Percentiles rank a stretch among this genome's conserved stretches.
These are phyloP conservation scores for Drosophila murphyi DNA, from an alignment of 1,140 invertebrate genomes.

Conservation along the genomic window DNA sequence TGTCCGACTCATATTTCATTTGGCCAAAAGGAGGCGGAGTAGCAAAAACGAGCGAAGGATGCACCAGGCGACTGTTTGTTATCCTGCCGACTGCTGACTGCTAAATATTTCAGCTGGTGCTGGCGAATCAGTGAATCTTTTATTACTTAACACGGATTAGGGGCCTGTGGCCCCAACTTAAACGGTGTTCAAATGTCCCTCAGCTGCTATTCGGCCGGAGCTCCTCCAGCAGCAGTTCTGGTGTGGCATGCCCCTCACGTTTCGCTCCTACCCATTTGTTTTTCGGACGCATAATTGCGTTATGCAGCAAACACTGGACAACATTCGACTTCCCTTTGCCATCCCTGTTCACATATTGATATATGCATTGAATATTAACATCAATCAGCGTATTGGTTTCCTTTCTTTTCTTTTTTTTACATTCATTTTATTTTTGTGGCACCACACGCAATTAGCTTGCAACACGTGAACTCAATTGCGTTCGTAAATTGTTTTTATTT, in stretches of 20 bases:
- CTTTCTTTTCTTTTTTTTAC: constrained; percentile 12
- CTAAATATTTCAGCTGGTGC: constrained; percentile 65
- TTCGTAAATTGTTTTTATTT: constrained; percentile 29
- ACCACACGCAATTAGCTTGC: constrained; percentile 54
- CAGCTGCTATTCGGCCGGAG: neutral
- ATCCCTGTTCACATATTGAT: constrained; percentile 3
- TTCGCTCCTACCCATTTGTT: constrained; percentile 27
- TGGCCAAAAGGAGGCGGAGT: constrained; percentile 6
- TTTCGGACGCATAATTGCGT: constrained; percentile 62
- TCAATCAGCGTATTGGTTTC: constrained; percentile 70
- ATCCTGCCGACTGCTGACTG: constrained; percentile 50
- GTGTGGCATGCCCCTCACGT: constrained; percentile 65
- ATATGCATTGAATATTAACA: constrained; percentile 51
- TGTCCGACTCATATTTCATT: constrained; percentile 64
- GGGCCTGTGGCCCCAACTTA: constrained; percentile 1
- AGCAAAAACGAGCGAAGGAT: constrained; percentile 16
- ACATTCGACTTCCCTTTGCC: neutral
- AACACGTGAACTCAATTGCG: constrained; percentile 50
- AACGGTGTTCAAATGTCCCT: constrained; percentile 16
- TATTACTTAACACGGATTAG: constrained; percentile 71
- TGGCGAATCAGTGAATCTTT: constrained; percentile 58
- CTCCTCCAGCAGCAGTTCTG: neutral
- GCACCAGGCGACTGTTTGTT: constrained; percentile 35
- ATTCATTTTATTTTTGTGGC: constrained; percentile 6
- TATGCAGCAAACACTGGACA: constrained; percentile 47